Evolutionary conservation across 1,140 invertebrate species (phyloP), one percentile per base, ranked within the genome.

Genomic region (Drosophila sp.): DNA sequence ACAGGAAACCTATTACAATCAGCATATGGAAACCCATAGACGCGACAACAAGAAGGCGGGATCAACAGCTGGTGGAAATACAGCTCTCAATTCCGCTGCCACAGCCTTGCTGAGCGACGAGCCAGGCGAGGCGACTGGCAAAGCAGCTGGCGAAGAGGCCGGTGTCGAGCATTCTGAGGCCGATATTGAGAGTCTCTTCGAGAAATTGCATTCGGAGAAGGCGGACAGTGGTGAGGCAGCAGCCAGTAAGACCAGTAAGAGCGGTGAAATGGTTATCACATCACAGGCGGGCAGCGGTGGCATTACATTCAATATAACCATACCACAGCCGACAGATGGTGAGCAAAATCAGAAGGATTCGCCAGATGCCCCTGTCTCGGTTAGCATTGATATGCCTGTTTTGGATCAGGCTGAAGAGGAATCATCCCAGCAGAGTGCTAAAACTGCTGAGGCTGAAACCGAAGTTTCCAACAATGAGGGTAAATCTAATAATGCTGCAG

Each of bases 241-340:
- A 27, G 40, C 40, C 10, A 67, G 61, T 7, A 79, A 83, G 35
- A 56, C 72, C 68, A 56, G 57, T 55, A 75, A 83, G 69, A 64
- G 62, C 57, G 64, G 70, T 30, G 91, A 92, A 50, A 82, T 92
- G 68, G 90, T 92, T 10, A 92, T 92, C 57, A 92, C 91, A 27
- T 91, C 86, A 27, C 91, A 92, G 63, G 83, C 90, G 58, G 91
- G 90, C 29, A 85, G 80, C 54, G 91, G 91, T 7, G 91, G 91
- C 27, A 91, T 92, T n/a, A 92, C 91, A 5, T 92, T 92, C 27
- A 92, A 92, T 67, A 92, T 92, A 56, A 92, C 91, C 40, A 92
- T 92, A 63, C 90, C 91, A 7, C 80, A 84, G 10, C 81, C 89
- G 7, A 50, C 44, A 30, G 90, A 91, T 40, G 90, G 72, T 30